Percentiles rank a stretch among this genome's conserved stretches.
Conservation (phyloP, 2,113 vertebrate genomes). For the Vicugna pacos region DNA sequence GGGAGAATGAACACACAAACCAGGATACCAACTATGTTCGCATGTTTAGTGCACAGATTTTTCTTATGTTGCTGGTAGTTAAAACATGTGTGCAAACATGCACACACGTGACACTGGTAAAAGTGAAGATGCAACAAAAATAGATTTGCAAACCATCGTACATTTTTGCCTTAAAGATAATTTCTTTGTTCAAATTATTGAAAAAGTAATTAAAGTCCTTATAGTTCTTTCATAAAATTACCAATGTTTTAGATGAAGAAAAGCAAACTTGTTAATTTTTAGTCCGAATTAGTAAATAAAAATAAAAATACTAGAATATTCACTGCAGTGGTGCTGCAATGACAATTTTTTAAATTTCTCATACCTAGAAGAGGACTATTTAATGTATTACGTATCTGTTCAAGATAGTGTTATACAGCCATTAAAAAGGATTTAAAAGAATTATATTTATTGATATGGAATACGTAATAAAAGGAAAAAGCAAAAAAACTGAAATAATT, state of each 20-base stretch:
- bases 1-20: slow-evolving; percentile 60
- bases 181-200: slow-evolving; percentile 6
- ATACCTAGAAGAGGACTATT: background rate
- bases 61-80: background rate
- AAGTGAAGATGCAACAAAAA: slow-evolving; percentile 18
- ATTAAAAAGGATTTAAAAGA: background rate
- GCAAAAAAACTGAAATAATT: background rate
- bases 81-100: background rate
- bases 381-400: background rate
- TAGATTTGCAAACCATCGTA: background rate
- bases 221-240: background rate
- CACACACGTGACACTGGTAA: background rate
- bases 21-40: background rate
- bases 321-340: background rate
- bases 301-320: slow-evolving; percentile 33
- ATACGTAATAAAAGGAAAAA: background rate
- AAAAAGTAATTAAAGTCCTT: slow-evolving; percentile 24
- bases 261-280: background rate
- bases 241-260: slow-evolving; percentile 2
- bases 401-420: background rate
- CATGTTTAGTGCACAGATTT: background rate
- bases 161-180: background rate
- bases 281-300: slow-evolving; percentile 14
- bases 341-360: background rate
- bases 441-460: background rate